phyloP scores from a whole-genome alignment of 1,140 invertebrate genomes.

The Diorhabda elongata region DNA sequence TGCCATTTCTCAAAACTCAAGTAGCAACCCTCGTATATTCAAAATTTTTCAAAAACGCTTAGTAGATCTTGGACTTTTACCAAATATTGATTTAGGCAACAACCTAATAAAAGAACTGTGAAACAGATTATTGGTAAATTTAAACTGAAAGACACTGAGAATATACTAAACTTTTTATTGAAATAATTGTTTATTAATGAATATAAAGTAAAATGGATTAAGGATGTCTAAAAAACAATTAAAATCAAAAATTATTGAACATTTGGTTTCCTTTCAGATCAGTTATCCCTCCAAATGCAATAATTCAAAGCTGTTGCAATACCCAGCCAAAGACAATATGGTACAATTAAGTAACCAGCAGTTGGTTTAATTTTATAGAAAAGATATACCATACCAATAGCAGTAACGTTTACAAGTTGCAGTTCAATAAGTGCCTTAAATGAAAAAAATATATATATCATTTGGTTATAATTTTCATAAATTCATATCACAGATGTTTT shows the following conservation, averaged over 20 bases:
- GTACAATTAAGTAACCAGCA: slow-evolving; percentile 70
- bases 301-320: slow-evolving; percentile 66
- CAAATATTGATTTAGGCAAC: too few relatives aligned
- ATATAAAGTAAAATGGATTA: not conserved
- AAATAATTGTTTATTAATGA: too few relatives aligned
- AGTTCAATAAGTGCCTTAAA: slow-evolving; percentile 70
- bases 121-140: too few relatives aligned
- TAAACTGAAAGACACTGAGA: too few relatives aligned
- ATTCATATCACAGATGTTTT: too few relatives aligned
- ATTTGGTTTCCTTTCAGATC: slow-evolving; percentile 24
- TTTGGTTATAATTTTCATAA: too few relatives aligned
- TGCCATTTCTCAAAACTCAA: too few relatives aligned
- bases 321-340: slow-evolving; percentile 75
- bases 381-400: slow-evolving; percentile 57
- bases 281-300: slow-evolving; percentile 64
- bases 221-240: not conserved
- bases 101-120: too few relatives aligned
- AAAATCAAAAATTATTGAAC: not conserved
- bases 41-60: too few relatives aligned
- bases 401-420: slow-evolving; percentile 58
- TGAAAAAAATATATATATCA: slow-evolving; percentile 28
- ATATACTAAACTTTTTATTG: too few relatives aligned
- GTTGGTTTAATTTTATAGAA: slow-evolving; percentile 66
- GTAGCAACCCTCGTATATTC: too few relatives aligned
- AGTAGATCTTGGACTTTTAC: too few relatives aligned